Conservation (phyloP, 2,888 invertebrate genomes). For the Euplagia quadripunctaria region DNA sequence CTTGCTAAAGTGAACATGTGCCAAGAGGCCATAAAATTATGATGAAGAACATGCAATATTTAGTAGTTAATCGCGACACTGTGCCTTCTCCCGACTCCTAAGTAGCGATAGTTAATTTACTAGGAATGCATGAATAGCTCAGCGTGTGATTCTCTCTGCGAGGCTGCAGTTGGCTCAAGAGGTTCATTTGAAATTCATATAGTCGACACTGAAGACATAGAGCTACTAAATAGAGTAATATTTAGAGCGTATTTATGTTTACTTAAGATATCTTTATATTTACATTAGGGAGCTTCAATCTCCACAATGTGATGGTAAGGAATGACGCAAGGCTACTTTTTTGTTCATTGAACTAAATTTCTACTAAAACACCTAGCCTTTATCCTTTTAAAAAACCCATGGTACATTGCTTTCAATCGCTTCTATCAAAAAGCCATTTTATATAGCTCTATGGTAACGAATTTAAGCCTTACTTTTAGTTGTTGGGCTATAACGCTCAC, state of each 20-base stretch:
- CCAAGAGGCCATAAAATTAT: constrained; percentile 33
- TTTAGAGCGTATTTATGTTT: no score
- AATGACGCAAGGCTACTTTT: neutral
- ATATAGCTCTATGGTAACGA: neutral
- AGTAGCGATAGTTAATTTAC: constrained; percentile 65
- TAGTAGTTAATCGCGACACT: constrained; percentile 49
- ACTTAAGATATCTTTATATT: neutral
- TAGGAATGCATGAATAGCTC: constrained; percentile 71
- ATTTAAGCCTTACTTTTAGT: neutral
- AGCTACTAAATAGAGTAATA: constrained; percentile 30
- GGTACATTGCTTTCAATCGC: neutral
- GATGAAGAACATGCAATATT: constrained; percentile 36
- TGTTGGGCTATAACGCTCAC: neutral
- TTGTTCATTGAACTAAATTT: no score
- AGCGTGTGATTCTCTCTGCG: constrained; percentile 61
- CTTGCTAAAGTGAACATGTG: constrained; percentile 18
- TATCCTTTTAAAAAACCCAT: neutral
- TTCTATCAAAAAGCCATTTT: neutral
- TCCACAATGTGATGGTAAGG: neutral
- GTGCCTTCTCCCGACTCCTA: constrained; percentile 36
- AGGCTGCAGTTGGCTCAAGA: constrained; percentile 66
- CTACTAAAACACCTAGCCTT: neutral
- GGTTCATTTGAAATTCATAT: constrained; percentile 76
- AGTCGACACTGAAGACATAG: constrained; percentile 40
- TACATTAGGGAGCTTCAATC: neutral